phyloP scores from a whole-genome alignment of 2,888 invertebrate species.

The Pelosia muscerda region DNA sequence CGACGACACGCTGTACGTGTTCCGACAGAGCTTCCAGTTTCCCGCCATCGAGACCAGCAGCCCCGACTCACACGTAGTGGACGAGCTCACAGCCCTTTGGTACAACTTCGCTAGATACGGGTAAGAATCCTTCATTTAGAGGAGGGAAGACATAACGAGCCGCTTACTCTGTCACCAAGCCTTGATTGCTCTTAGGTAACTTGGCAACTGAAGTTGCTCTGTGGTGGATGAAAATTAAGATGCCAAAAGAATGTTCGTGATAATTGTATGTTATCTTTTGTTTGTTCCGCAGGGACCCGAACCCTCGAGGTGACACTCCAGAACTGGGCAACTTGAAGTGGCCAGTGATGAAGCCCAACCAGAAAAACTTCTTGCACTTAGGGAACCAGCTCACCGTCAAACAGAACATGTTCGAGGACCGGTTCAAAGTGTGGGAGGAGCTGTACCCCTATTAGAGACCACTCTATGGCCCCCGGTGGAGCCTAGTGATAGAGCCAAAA shows the following conservation, averaged over 20 bases:
- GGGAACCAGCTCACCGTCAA: conserved; percentile 54
- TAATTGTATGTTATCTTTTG: not conserved
- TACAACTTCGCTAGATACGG: conserved; percentile 82
- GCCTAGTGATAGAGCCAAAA: not conserved
- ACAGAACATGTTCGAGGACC: conserved; percentile 64
- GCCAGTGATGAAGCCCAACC: conserved; percentile 61
- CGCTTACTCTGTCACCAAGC: too few species aligned
- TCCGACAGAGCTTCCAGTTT: conserved; percentile 69
- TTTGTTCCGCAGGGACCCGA: conserved; percentile 61
- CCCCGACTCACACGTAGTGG: conserved; percentile 73
- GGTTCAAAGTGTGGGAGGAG: conserved; percentile 68
- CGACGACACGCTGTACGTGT: conserved; percentile 83
- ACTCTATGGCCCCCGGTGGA: not conserved
- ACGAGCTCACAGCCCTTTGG: conserved; percentile 74
- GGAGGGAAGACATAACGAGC: too few species aligned
- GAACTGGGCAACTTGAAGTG: conserved; percentile 57
- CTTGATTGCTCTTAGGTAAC: too few species aligned
- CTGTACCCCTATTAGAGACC: conserved; percentile 65
- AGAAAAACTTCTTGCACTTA: conserved; percentile 61
- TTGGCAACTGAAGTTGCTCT: too few species aligned
- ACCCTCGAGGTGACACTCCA: conserved; percentile 55
- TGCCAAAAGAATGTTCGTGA: too few species aligned
- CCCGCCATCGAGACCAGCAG: conserved; percentile 67
- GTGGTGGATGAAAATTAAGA: too few species aligned
- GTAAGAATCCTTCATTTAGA: conserved; percentile 49